A percentile compares a stretch with the other conserved stretches of the same genome.
Evolutionary conservation across 2,888 invertebrate genomes (phyloP).

Genomic region (Nomada ferruginata): DNA sequence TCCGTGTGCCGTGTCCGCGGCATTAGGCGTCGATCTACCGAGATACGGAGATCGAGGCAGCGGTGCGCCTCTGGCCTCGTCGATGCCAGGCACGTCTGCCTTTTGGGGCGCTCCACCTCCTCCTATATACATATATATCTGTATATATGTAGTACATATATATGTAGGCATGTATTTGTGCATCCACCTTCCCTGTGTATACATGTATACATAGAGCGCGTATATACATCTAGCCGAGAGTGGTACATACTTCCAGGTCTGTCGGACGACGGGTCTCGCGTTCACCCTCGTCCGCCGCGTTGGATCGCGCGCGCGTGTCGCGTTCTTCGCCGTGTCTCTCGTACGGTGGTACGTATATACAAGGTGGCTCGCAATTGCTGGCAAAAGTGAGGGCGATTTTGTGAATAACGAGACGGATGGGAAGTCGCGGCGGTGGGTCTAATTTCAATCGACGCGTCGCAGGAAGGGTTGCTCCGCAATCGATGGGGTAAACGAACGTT

Average conservation of each 20-base stretch:
- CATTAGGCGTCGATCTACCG: slow-evolving; percentile 80
- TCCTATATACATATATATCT: slow-evolving; percentile 14
- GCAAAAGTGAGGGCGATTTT: too few relatives aligned
- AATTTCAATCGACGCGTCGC: too few relatives aligned
- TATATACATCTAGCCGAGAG: slow-evolving; percentile 30
- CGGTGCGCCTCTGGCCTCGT: slow-evolving; percentile 74
- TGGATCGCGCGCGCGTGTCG: background rate
- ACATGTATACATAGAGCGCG: slow-evolving; percentile 49
- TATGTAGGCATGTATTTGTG: slow-evolving; percentile 8
- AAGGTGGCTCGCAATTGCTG: background rate
- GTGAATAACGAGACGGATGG: too few relatives aligned
- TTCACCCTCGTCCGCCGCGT: slow-evolving; percentile 36
- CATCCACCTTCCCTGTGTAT: slow-evolving; percentile 19
- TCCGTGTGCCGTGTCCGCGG: slow-evolving; percentile 71
- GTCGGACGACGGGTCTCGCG: slow-evolving; percentile 34
- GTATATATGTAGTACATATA: slow-evolving; percentile 20
- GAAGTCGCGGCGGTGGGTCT: too few relatives aligned
- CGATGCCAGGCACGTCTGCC: slow-evolving; percentile 83
- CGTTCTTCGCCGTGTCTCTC: slow-evolving; percentile 15
- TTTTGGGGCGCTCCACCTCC: slow-evolving; percentile 77
- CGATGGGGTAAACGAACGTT: too few relatives aligned
- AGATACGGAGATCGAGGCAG: slow-evolving; percentile 78
- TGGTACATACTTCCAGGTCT: slow-evolving; percentile 38
- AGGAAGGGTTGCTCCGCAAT: too few relatives aligned
- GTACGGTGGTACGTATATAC: background rate